Evolutionary conservation across 2,888 invertebrate genomes (phyloP).

Genomic region (Podabrus alpinus): DNA sequence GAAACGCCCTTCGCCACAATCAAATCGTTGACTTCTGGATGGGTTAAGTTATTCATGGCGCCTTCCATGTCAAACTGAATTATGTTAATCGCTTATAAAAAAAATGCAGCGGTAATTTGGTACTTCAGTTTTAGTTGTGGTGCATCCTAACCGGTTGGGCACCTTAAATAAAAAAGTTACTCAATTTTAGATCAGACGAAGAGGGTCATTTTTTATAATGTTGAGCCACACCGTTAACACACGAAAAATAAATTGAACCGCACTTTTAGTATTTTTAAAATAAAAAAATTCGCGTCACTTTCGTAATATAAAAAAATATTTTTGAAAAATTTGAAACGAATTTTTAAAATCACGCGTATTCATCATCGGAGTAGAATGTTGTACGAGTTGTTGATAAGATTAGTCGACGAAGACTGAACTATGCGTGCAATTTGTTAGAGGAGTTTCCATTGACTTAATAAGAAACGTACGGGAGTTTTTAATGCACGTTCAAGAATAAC

Average conservation of each 20-base stretch:
- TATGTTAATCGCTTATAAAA: background rate
- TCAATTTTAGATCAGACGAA: background rate
- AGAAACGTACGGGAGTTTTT: background rate
- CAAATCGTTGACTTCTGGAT: conserved; percentile 41
- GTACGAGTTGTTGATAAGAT: conserved; percentile 20
- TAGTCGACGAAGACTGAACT: conserved; percentile 23
- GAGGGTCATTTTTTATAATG: background rate
- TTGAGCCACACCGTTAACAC: background rate
- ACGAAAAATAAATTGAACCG: background rate
- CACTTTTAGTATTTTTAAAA: background rate
- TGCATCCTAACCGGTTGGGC: background rate
- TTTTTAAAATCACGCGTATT: conserved; percentile 4
- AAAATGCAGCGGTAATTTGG: background rate
- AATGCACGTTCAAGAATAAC: background rate
- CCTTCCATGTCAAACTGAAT: background rate
- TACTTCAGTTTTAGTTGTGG: background rate
- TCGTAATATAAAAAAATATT: background rate
- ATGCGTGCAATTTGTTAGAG: conserved; percentile 9
- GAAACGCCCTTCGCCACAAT: conserved; percentile 63
- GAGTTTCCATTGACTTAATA: conserved; percentile 1
- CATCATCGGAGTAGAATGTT: conserved; percentile 12
- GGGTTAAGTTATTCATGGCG: background rate
- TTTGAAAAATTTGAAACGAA: background rate
- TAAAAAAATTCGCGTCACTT: background rate
- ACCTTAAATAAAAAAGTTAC: background rate